phyloP scores from a whole-genome alignment of 30 jellyfish, hydroid and myxozoan species.

The Sanderia malayensis region DNA sequence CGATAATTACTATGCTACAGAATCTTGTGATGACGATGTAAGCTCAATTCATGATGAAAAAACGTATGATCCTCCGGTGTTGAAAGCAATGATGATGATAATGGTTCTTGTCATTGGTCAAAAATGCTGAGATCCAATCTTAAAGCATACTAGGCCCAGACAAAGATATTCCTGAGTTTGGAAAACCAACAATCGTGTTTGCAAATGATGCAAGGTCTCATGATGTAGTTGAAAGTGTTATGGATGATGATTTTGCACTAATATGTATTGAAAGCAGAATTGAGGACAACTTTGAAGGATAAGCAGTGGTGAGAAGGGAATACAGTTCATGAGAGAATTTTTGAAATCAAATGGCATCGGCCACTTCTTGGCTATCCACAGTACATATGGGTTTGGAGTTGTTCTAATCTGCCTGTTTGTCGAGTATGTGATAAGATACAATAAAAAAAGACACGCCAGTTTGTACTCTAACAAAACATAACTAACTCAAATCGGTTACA shows the following conservation, averaged over 20 bases:
- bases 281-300: neutral
- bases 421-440: too few species aligned
- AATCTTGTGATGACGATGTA: neutral
- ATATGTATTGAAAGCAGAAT: slow-evolving; percentile 8
- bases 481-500: too few species aligned
- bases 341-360: neutral
- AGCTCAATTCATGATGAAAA: neutral
- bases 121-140: neutral
- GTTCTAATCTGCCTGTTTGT: too few species aligned
- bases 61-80: neutral
- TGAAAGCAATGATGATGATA: neutral
- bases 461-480: too few species aligned
- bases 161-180: slow-evolving; percentile 10
- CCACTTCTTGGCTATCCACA: neutral
- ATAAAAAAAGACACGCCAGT: too few species aligned
- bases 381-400: neutral
- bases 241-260: slow-evolving; percentile 6
- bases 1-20: too few species aligned
- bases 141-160: neutral
- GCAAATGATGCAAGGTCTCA: slow-evolving; percentile 13
- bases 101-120: neutral
- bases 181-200: slow-evolving; percentile 5
- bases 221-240: slow-evolving; percentile 1
- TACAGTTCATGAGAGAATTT: neutral
- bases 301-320: neutral